Evolutionary conservation across 2,797 vertebrate genomes (phyloP).

Genomic region (Salarias fasciatus): DNA sequence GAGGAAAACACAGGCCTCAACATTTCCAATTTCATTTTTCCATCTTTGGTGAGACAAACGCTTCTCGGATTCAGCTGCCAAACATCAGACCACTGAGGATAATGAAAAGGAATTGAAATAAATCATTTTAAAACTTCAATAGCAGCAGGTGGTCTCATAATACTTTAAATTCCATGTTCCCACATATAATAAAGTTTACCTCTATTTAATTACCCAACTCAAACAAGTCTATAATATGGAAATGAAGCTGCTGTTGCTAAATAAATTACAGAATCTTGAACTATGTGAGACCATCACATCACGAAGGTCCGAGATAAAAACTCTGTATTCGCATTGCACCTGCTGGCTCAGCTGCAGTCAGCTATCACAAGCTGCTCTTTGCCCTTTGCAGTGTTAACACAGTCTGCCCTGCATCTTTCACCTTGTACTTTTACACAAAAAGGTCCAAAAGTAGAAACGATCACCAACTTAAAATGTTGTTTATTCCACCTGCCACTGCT

Average conservation of each 20-base stretch:
- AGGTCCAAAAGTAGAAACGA: background rate
- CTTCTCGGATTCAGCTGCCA: conserved; percentile 19
- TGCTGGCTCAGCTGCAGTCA: background rate
- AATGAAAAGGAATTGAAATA: conserved; percentile 26
- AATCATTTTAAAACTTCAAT: conserved; percentile 13
- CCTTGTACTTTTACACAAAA: background rate
- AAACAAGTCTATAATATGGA: background rate
- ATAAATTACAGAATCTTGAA: no score
- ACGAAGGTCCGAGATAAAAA: no score
- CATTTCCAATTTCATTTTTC: conserved; percentile 17
- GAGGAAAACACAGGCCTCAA: conserved; percentile 14
- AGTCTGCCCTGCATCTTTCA: background rate
- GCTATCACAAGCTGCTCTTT: conserved; percentile 4
- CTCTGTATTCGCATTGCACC: no score
- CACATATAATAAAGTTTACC: no score
- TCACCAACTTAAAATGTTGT: no score
- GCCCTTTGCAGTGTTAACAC: background rate
- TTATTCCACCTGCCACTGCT: no score
- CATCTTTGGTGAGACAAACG: conserved; percentile 7
- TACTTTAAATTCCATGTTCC: conserved; percentile 10
- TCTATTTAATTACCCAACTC: no score
- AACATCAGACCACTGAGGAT: conserved; percentile 29
- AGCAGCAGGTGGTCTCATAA: conserved; percentile 12
- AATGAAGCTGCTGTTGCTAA: no score
- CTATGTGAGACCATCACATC: no score